These are phyloP conservation scores for Hyposmocoma kahamanoa DNA, from an alignment of 1,140 invertebrate species.

Conservation along the genomic window DNA sequence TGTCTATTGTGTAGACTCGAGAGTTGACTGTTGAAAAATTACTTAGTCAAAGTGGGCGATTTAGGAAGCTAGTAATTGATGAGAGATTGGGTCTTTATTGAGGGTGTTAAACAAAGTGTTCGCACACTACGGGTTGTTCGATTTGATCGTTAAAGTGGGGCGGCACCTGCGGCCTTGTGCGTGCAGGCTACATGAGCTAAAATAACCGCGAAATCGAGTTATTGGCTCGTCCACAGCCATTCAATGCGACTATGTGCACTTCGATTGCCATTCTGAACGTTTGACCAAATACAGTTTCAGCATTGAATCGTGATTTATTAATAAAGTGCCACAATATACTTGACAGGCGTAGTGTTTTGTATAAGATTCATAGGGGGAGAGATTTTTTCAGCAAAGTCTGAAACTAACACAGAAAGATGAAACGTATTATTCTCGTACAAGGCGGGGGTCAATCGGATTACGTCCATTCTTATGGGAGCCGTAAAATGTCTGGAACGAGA, in stretches of 20 bases:
- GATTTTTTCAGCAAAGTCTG: too few relatives aligned
- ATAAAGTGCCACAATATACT: slow-evolving; percentile 15
- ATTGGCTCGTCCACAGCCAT: slow-evolving; percentile 44
- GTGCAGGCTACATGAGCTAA: slow-evolving; percentile 41
- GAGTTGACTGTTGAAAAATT: slow-evolving; percentile 14
- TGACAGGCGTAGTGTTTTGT: too few relatives aligned
- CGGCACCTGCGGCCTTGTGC: slow-evolving; percentile 51
- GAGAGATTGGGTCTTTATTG: not conserved
- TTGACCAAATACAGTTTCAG: slow-evolving; percentile 32
- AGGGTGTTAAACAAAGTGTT: slow-evolving; percentile 17
- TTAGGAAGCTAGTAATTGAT: not conserved
- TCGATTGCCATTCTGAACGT: slow-evolving; percentile 37
- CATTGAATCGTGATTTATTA: slow-evolving; percentile 31
- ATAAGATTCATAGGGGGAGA: too few relatives aligned
- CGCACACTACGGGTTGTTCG: slow-evolving; percentile 30
- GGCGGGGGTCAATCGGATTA: not conserved
- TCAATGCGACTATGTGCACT: slow-evolving; percentile 47
- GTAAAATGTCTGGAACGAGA: slow-evolving; percentile 14
- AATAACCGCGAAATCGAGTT: slow-evolving; percentile 67
- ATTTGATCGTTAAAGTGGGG: slow-evolving; percentile 47
- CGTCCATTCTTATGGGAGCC: not conserved
- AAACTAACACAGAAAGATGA: slow-evolving; percentile 7
- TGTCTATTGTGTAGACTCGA: slow-evolving; percentile 24
- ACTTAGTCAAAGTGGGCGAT: not conserved
- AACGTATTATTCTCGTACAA: not conserved